Evolutionary conservation across 2,797 vertebrate genomes (phyloP).

Genomic region (Pogoniulus pusillus): DNA sequence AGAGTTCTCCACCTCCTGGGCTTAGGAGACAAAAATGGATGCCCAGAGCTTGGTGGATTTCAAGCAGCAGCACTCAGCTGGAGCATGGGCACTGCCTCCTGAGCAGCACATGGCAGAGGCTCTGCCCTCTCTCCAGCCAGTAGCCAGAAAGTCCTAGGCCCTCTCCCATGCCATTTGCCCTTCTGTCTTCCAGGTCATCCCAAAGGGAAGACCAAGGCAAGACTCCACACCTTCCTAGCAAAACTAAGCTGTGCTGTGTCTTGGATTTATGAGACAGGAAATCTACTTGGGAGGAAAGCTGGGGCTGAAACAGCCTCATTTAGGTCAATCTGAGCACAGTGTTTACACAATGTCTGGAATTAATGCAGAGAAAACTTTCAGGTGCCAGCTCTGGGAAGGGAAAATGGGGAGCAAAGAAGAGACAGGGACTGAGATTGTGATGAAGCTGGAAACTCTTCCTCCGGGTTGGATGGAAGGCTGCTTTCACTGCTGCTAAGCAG

Average conservation of each 20-base stretch:
- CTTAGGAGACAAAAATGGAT: not conserved
- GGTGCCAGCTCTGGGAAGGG: constrained; percentile 60
- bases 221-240: constrained; percentile 20
- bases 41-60: not conserved
- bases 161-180: constrained; percentile 20
- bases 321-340: constrained; percentile 65
- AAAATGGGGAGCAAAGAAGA: constrained; percentile 61
- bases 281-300: constrained; percentile 53
- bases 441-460: constrained; percentile 51
- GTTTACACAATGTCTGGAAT: constrained; percentile 82
- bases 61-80: not conserved
- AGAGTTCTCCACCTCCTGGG: not conserved
- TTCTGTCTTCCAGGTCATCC: constrained; percentile 45
- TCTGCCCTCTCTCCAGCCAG: not conserved
- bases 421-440: not conserved
- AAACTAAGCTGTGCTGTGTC: constrained; percentile 30
- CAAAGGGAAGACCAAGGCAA: not conserved
- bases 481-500: not conserved
- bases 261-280: constrained; percentile 61
- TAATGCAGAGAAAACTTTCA: constrained; percentile 79
- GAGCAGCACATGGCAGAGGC: not conserved
- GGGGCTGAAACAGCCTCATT: constrained; percentile 60
- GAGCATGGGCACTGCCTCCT: not conserved
- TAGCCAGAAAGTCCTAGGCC: not conserved
- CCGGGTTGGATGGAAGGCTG: not conserved